Evolutionary conservation across 2,113 vertebrate species (phyloP), one percentile per base, ranked within the genome.

Genomic region (Onychostoma macrolepis): DNA sequence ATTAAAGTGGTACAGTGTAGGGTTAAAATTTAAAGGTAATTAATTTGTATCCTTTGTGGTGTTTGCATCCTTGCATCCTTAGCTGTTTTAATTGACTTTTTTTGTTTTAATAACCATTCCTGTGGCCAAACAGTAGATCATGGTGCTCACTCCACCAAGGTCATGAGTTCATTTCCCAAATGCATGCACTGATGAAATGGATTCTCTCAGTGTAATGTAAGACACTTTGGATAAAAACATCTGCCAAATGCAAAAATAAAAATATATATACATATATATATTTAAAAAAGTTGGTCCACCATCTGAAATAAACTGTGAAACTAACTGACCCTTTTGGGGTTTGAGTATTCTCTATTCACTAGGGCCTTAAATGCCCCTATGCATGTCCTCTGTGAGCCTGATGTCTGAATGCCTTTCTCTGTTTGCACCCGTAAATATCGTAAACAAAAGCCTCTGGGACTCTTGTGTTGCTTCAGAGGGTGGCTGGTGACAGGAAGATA

Each of bases 401-500:
- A 15, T 53, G 80, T 84, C 61, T 86, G 48, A 85, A 84, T 88
- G 80, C 48, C 48, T 86, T 69, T 61, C 65, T 65, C 72, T 80
- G 41, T 84, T 77, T 76, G 53, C 30, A 69, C 58, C 50, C 69
- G 84, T 85, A 88, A 88, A 87, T 88, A 85, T 80, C 87, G 74
- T 78, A 78, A 58, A 84, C 87, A 78, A 61, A 80, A 84, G 69
- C 81, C 85, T 38, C 48, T 58, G 41, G 56, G 77, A 19, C 53
- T 71, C 48, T 78, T 56, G 58, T 26, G 81, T 71, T 83, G 75
- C 84, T 84, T 36, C 53, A 33, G 65, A 80, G 67, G 45, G 53
- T 65, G 38, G n/a, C 24, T 87, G 87, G 61, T 90, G 89, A 86
- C 87, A 84, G 83, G 84, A 80, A 86, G 85, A 87, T 50, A 85